Evolutionary conservation across 2,888 invertebrate genomes (phyloP), one percentile per base, ranked within the genome.

Genomic region (Lasioglossum marginatum): DNA sequence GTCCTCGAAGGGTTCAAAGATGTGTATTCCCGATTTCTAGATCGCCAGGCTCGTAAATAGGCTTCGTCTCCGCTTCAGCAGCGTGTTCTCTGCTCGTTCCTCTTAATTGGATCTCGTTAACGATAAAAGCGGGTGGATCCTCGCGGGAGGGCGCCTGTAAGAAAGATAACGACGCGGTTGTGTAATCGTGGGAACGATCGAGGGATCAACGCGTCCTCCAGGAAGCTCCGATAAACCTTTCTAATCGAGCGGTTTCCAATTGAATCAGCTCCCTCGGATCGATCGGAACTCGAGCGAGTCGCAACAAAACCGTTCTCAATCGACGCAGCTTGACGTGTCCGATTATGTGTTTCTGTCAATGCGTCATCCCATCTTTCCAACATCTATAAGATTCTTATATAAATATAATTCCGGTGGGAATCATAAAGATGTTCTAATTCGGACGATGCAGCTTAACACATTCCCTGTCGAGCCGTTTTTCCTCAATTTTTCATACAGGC

Each of bases 41-140:
- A 66, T 66, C 66, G 34, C 19, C 34, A 31, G 34, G 66, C 19
- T 66, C 66, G 66, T 66, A 66, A 66, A 34, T 34, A 66, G 34
- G 19, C 8, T 19, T 34, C 60, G 27, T n/a, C 14, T 19, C 8
- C 66, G 19, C 66, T n/a, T 27, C 27, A n/a, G 27, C 60, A 19
- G 34, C 31, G 66, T 34, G 66, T 66, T 66, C 66, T 31, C 66
- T 66, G 66, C 66, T 66, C 66, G 66, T 70, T 4, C 40, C 43
- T 4, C 45, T 60, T 80, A 60, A 74, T 82, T 74, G 82, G 57
- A 74, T 68, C 79, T 60, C 79, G 48, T 66, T 77, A 60, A 34
- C 45, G 52, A 75, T 48, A 31, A 40, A 66, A 70, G 70, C 71
- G 14, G 34, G 14, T 16, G 71, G 71, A 71, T 71, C 27, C 40